Conservation (phyloP, 2,888 invertebrate species). For the Pristionchus mayeri region DNA sequence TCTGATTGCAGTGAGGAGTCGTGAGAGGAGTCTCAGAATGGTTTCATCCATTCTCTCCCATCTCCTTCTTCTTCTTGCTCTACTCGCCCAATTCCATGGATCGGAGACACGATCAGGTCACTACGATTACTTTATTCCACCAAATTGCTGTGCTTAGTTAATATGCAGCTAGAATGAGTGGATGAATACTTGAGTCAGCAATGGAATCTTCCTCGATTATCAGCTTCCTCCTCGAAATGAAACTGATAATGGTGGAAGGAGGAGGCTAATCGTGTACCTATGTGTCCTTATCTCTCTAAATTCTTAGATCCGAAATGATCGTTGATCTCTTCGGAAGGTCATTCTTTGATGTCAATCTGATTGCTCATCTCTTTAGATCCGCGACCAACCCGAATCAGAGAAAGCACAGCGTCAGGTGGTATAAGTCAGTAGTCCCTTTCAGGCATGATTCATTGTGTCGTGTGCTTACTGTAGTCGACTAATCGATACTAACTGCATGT, state of each 20-base stretch:
- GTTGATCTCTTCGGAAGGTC: constrained; percentile 1
- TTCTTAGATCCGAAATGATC: constrained; percentile 12
- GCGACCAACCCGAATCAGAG: neutral
- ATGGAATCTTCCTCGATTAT: neutral
- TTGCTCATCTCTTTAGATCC: constrained; percentile 16
- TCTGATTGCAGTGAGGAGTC: neutral
- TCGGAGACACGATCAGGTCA: constrained; percentile 27
- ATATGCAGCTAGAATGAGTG: too few species aligned
- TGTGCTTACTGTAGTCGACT: constrained; percentile 17
- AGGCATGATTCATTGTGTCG: constrained; percentile 30
- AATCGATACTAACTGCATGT: constrained; percentile 28
- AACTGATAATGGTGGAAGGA: constrained; percentile 19
- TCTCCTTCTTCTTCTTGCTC: neutral
- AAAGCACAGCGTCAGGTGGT: constrained; percentile 12
- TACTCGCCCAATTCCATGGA: neutral
- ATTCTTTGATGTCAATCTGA: neutral
- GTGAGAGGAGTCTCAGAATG: constrained; percentile 5
- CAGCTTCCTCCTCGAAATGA: neutral
- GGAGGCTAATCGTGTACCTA: constrained; percentile 8
- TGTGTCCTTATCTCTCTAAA: neutral
- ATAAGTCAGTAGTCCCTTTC: constrained; percentile 38
- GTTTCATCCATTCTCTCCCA: constrained; percentile 33
- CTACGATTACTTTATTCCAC: neutral
- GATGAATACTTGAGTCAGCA: too few species aligned
- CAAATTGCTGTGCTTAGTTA: too few species aligned